Base-by-base conservation (phyloP, 2,888 invertebrate species). In the Campopleginae sp. region DNA sequence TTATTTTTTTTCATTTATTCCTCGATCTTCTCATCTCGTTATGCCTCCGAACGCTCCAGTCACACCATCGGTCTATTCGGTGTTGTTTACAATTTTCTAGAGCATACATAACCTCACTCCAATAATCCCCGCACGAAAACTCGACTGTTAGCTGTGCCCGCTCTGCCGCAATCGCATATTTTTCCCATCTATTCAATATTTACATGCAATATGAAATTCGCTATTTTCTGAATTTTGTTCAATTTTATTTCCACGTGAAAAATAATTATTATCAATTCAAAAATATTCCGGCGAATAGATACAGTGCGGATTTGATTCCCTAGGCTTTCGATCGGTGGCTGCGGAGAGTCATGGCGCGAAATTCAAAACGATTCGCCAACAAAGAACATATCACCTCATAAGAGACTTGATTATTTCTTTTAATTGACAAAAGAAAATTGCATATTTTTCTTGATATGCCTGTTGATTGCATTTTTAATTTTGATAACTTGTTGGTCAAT, bases 81-180 rank as follows among this genome's bases (percentile, higher is more conserved):
- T 27, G 3, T 54, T 54, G 54, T 58, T 58, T 58, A 58, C 58
- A 27, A 58, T 58, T 58, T 58, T 58, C 12, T 54, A 3, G 23
- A 54, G 0, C 23, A 2, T 14, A 58, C 58, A 58, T 58, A 58
- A 58, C 58, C 58, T 51, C 48, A 51, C 48, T 58, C 6, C 6
- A 19, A 38, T 38, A n/a, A n/a, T 10, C 3, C 54, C 23, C 14
- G 58, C 12, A 14, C 4, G 14, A 58, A 27, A 5, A 58, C 4
- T 27, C 58, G 27, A 27, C 27, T 27, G 14, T 14, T 0, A 2
- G 27, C 14, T 27, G 4, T 27, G 1, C 27, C 14, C 14, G 58
- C 27, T 14, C 4, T 14, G 6, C 27, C 14, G 14, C 1, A 58
- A 58, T 58, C 14, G 23, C 27, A 10, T 38, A 38, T 58, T 58